Percentiles rank a stretch among this genome's conserved stretches.
Conservation (phyloP, 64 coral and sea anemone genomes). For the Cladopsammia gracilis region DNA sequence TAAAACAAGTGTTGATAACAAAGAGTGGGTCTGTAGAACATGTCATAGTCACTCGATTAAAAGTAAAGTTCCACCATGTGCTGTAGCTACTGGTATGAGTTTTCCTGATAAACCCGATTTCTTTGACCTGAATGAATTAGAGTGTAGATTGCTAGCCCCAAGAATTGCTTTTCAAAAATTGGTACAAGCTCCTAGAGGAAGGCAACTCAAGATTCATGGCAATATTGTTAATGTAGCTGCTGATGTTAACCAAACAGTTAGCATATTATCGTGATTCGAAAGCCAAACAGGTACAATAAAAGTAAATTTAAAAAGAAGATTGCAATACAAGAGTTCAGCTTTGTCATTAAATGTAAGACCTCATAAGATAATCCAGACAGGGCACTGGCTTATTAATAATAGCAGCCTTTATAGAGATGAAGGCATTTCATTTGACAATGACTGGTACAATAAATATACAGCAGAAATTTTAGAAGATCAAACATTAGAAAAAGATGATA, state of each 20-base stretch:
- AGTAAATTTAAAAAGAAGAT: constrained; percentile 73
- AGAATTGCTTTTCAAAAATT: too few relatives aligned
- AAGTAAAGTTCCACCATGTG: constrained; percentile 70
- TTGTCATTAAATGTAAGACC: constrained; percentile 76
- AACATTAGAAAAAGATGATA: too few relatives aligned
- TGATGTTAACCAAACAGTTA: constrained; percentile 49
- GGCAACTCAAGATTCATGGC: too few relatives aligned
- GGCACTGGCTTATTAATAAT: constrained; percentile 57
- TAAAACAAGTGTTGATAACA: constrained; percentile 71
- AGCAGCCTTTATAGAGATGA: constrained; percentile 69
- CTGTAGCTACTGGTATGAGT: constrained; percentile 69
- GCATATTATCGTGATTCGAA: constrained; percentile 47
- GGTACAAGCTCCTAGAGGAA: too few relatives aligned
- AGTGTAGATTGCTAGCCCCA: constrained; percentile 92
- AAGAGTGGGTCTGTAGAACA: constrained; percentile 74
- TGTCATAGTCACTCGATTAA: constrained; percentile 62
- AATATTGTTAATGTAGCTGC: constrained; percentile 53
- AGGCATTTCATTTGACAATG: constrained; percentile 72
- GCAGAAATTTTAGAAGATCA: too few relatives aligned
- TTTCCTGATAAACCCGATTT: constrained; percentile 79
- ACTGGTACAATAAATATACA: too few relatives aligned
- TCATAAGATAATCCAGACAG: constrained; percentile 74
- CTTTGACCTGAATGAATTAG: constrained; percentile 85
- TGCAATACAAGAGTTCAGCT: constrained; percentile 76
- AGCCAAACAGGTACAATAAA: constrained; percentile 70